A percentile compares a stretch with the other conserved stretches of the same genome.
Conservation (phyloP, 2,888 invertebrate genomes). For the Cabera pusaria region DNA sequence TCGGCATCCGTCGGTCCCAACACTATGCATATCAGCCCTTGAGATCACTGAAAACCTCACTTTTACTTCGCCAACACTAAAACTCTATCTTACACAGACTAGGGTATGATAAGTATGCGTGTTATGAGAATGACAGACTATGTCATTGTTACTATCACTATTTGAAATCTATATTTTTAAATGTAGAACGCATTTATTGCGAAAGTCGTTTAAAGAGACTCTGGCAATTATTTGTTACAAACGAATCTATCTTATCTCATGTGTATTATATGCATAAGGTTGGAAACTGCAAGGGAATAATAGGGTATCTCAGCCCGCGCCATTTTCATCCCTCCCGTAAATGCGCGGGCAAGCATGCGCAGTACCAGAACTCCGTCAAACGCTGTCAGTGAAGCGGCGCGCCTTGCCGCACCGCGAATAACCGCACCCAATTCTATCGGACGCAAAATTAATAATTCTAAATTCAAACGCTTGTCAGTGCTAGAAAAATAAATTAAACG, state of each 20-base stretch:
- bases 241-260: too few species aligned
- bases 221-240: too few species aligned
- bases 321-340: constrained; percentile 54
- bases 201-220: too few species aligned
- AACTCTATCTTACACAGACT: neutral
- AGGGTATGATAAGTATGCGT: constrained; percentile 1
- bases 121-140: too few species aligned
- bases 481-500: constrained; percentile 29
- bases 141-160: too few species aligned
- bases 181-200: too few species aligned
- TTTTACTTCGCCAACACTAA: neutral
- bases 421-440: constrained; percentile 53
- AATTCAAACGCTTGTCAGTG: constrained; percentile 34
- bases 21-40: neutral
- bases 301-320: constrained; percentile 43
- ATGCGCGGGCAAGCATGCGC: constrained; percentile 76
- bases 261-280: too few species aligned
- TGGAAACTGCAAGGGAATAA: too few species aligned
- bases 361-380: constrained; percentile 55
- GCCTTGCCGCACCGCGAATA: constrained; percentile 59
- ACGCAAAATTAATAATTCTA: constrained; percentile 35
- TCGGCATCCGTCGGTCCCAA: constrained; percentile 46
- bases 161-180: too few species aligned
- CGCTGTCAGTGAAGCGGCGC: constrained; percentile 63
- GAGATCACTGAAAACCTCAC: neutral